A percentile compares a stretch with the other conserved stretches of the same genome.
These are phyloP conservation scores for Periphyllus acericola DNA, from an alignment of 2,888 invertebrate species.

Conservation along the genomic window DNA sequence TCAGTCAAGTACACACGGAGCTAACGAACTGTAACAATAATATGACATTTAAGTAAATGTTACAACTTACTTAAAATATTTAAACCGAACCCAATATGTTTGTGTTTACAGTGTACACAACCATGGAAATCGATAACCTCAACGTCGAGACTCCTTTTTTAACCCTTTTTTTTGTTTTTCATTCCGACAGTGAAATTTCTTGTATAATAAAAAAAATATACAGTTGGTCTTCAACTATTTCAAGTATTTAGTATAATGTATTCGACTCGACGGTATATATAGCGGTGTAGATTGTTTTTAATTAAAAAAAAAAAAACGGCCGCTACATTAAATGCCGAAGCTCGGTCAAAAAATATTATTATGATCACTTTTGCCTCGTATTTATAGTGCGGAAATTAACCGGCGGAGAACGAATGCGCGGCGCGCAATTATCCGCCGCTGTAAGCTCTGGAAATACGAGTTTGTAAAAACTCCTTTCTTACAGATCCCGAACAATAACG, in stretches of 20 bases:
- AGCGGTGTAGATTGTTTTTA: not conserved
- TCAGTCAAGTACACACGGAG: not conserved
- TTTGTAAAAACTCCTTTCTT: conserved; percentile 3
- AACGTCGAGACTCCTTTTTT: not conserved
- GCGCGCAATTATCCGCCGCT: not conserved
- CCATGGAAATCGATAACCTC: not conserved
- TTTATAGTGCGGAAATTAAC: not conserved
- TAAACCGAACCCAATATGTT: conserved; percentile 1
- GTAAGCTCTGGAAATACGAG: not conserved
- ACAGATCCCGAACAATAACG: conserved; percentile 6
- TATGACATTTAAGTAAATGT: conserved; percentile 46
- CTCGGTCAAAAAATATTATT: not conserved
- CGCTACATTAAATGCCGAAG: not conserved
- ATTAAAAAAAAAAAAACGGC: not conserved
- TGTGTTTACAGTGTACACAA: not conserved
- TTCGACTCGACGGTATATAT: not conserved
- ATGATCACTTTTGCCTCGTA: not conserved
- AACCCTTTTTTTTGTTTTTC: not conserved
- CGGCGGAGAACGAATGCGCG: not conserved
- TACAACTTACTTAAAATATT: conserved; percentile 11
- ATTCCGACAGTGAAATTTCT: not conserved
- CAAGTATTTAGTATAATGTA: not conserved
- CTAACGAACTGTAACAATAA: conserved; percentile 40
- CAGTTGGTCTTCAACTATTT: not conserved
- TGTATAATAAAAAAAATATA: not conserved